phyloP scores from a whole-genome alignment of 2,797 vertebrate species.

The Phaenicophaeus curvirostris region DNA sequence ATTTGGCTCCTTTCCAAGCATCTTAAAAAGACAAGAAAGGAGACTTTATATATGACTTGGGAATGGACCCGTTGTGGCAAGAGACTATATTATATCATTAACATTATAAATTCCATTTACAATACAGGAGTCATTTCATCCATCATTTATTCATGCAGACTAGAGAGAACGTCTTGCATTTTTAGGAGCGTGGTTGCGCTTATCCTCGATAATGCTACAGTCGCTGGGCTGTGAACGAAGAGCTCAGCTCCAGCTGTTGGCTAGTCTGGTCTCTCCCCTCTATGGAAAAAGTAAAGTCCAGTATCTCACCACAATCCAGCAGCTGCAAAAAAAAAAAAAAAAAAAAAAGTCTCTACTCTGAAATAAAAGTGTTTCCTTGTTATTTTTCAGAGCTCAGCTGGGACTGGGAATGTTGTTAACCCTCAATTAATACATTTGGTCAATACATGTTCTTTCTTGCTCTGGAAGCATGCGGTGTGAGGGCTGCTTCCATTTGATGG shows the following conservation, averaged over 20 bases:
- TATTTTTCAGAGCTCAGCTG: neutral
- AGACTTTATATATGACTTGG: neutral
- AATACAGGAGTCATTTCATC: slow-evolving; percentile 34
- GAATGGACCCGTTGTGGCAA: neutral
- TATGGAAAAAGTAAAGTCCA: neutral
- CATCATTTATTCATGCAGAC: slow-evolving; percentile 59
- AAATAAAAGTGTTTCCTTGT: neutral
- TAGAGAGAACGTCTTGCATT: neutral
- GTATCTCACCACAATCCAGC: neutral
- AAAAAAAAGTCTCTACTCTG: neutral
- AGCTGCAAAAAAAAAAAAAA: no score
- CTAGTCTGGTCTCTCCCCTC: neutral
- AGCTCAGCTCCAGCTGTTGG: neutral
- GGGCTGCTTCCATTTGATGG: neutral
- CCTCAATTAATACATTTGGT: fast-evolving
- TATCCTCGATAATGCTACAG: neutral
- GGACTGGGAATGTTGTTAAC: neutral
- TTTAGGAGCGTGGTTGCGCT: neutral
- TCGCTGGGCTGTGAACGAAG: neutral
- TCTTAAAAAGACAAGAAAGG: slow-evolving; percentile 40
- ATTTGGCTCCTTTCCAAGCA: slow-evolving; percentile 45
- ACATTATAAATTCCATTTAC: slow-evolving; percentile 43
- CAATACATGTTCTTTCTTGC: neutral
- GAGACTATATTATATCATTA: neutral
- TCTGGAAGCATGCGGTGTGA: neutral